These are phyloP conservation scores for Cantharis rufa DNA, from an alignment of 2,888 invertebrate species.

Conservation along the genomic window DNA sequence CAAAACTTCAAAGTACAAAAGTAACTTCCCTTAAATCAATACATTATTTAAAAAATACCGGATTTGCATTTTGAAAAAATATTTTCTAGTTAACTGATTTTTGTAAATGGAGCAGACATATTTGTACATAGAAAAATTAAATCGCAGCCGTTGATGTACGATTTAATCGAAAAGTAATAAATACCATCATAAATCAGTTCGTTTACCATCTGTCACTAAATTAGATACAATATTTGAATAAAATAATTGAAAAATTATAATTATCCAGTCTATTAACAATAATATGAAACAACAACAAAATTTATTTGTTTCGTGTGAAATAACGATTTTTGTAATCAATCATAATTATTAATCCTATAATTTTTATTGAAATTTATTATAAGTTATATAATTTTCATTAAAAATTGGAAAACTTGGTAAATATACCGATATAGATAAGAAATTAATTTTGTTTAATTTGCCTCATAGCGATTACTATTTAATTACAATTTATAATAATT, in stretches of 20 bases:
- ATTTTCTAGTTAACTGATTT: not conserved
- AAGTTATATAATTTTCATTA: no score
- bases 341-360: no score
- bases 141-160: not conserved
- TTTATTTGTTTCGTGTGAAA: no score
- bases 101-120: not conserved
- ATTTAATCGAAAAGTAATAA: not conserved
- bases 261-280: not conserved
- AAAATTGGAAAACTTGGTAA: no score
- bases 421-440: no score
- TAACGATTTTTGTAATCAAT: no score
- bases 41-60: not conserved
- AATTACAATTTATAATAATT: no score
- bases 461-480: no score
- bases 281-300: not conserved
- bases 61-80: not conserved
- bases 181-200: not conserved
- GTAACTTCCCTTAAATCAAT: not conserved
- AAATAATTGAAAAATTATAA: not conserved
- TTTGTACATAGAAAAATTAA: not conserved
- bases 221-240: not conserved
- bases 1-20: not conserved
- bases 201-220: not conserved
- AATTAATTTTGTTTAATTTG: no score
- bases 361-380: no score